phyloP scores from a whole-genome alignment of 2,888 invertebrate species.

The Chaitophorus viminalis region DNA sequence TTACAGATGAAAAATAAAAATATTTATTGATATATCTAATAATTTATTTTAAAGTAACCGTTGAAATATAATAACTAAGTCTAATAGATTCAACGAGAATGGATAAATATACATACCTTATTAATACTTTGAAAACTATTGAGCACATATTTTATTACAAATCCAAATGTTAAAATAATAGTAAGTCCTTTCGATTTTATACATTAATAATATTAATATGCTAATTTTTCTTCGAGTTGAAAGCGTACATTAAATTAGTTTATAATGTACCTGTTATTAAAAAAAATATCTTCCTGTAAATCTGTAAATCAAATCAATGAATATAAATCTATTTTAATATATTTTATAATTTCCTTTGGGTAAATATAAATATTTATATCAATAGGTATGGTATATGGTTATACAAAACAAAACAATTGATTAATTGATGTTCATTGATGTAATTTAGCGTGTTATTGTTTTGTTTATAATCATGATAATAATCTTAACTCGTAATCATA shows the following conservation, averaged over 20 bases:
- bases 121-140: background rate
- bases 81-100: background rate
- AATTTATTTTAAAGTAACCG: background rate
- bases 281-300: background rate
- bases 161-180: background rate
- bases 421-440: background rate
- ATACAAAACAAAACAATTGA: too few relatives aligned
- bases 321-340: slow-evolving; percentile 10
- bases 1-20: background rate
- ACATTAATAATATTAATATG: background rate
- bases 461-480: background rate
- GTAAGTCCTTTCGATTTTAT: background rate
- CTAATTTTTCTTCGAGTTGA: background rate
- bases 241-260: slow-evolving; percentile 16
- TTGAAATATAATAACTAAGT: background rate
- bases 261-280: background rate
- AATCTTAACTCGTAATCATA: background rate
- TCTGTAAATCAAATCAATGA: background rate
- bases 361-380: background rate
- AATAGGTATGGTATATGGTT: background rate
- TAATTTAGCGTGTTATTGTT: background rate
- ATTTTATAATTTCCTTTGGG: background rate
- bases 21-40: background rate
- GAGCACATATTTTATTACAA: background rate
- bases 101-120: background rate